Conservation (phyloP, 2,113 vertebrate species). For the Myodes glareolus region DNA sequence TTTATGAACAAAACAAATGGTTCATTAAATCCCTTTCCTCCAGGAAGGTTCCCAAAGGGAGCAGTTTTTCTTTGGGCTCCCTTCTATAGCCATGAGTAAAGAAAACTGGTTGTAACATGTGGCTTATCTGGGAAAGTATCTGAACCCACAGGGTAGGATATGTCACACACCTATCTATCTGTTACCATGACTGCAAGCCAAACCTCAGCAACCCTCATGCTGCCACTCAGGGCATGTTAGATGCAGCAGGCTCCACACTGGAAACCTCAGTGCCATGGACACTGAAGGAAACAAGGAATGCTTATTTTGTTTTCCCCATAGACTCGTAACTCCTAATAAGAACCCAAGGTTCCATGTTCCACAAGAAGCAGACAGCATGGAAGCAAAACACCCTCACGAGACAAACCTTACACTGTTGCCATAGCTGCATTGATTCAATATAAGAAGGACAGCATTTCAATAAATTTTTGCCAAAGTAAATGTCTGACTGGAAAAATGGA, state of each 20-base stretch:
- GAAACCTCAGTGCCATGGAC: neutral
- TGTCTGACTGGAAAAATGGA: conserved; percentile 30
- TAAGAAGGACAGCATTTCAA: neutral
- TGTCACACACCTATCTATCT: neutral
- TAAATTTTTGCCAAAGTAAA: conserved; percentile 45
- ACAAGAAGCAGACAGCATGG: neutral
- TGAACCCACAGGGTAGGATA: neutral
- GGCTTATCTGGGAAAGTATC: neutral
- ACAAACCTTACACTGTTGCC: neutral
- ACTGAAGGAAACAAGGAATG: neutral
- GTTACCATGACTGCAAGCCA: neutral
- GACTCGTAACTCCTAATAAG: conserved; percentile 33
- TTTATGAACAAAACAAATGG: neutral
- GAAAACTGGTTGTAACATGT: neutral
- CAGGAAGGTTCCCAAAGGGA: neutral
- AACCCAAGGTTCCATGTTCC: neutral
- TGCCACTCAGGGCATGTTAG: neutral
- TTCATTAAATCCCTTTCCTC: neutral
- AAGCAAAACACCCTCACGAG: neutral
- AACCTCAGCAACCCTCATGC: neutral
- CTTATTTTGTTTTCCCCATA: neutral
- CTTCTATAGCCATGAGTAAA: neutral
- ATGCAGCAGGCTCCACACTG: neutral
- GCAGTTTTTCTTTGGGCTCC: neutral
- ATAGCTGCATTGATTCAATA: neutral